These are phyloP conservation scores for Andrena marginata DNA, from an alignment of 2,888 invertebrate genomes.

Conservation along the genomic window DNA sequence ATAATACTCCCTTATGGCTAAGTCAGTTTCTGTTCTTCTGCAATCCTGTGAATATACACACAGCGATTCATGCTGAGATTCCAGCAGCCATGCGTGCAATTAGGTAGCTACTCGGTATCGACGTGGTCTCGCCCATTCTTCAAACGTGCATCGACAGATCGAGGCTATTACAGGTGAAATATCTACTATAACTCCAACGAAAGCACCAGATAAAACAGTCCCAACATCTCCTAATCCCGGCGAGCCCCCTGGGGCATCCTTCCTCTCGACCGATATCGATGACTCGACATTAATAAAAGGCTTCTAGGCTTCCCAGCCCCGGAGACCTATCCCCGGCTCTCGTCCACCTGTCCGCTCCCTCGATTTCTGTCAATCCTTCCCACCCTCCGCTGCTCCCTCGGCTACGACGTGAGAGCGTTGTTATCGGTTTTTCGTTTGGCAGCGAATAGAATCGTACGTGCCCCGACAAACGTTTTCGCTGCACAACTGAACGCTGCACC, in stretches of 20 bases:
- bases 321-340: not conserved
- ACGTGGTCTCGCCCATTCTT: too few relatives aligned
- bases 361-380: conserved; percentile 39
- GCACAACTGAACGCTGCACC: conserved; percentile 42
- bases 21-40: too few relatives aligned
- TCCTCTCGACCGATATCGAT: conserved; percentile 2
- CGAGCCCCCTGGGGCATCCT: not conserved
- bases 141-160: not conserved
- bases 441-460: conserved; percentile 64
- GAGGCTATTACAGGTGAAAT: not conserved
- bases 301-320: not conserved
- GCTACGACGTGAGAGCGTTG: conserved; percentile 38
- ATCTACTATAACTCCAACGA: not conserved
- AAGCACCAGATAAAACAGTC: conserved; percentile 2
- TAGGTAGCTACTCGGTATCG: too few relatives aligned
- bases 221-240: conserved; percentile 1
- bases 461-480: conserved; percentile 65
- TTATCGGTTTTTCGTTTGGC: conserved; percentile 68
- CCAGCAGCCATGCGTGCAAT: too few relatives aligned
- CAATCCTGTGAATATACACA: too few relatives aligned
- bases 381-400: not conserved
- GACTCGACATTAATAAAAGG: conserved; percentile 18
- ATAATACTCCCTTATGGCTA: too few relatives aligned
- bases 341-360: conserved; percentile 16
- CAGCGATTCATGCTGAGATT: too few relatives aligned